Base-by-base conservation (phyloP, 2,888 invertebrate species). In the Hydropsyche betteni region DNA sequence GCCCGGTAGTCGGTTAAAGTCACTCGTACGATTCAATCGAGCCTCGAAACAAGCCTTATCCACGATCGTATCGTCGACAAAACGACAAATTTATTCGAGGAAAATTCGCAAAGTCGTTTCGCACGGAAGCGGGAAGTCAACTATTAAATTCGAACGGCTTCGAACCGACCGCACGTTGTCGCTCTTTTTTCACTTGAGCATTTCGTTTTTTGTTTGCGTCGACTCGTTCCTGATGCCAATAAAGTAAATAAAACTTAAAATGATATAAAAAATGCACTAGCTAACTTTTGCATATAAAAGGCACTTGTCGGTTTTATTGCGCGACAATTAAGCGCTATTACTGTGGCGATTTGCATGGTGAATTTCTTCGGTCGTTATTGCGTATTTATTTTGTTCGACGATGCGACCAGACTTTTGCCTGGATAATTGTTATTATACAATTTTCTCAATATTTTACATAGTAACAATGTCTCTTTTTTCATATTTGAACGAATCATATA, bases 361-460 rank as follows among this genome's bases (percentile, higher is more conserved):
- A 8, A 58, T 58, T 58, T 58, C 24, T 58, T 24, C 24, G 58
- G 16, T 24, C 58, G 14, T 58, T 58, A 24, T 58, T 58, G 58
- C 58, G 58, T 58, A 58, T 58, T 58, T 58, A 58, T 58, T 24
- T 58, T 58, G 16, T 24, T 58, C 16, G 58, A 58, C 58, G 58
- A 58, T 16, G 16, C 58, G 24, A 58, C 16, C 44, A 44, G 7
- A 44, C 44, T 44, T 44, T 2, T 24, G 24, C 24, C 24, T 24
- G 24, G 24, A 24, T 24, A 24, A 24, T 24, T 24, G 24, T 24
- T 24, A n/a, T n/a, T n/a, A n/a, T n/a, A 24, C 24, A 24, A 24
- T 24, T 24, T 24, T 24, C 24, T 24, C 24, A 24, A 24, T 24
- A 24, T 24, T 24, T 24, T 24, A 24, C 24, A 24, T 24, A 24